Evolutionary conservation across 1,140 invertebrate species (phyloP), one percentile per base, ranked within the genome.

Genomic region (Hylyphantes graminicola): DNA sequence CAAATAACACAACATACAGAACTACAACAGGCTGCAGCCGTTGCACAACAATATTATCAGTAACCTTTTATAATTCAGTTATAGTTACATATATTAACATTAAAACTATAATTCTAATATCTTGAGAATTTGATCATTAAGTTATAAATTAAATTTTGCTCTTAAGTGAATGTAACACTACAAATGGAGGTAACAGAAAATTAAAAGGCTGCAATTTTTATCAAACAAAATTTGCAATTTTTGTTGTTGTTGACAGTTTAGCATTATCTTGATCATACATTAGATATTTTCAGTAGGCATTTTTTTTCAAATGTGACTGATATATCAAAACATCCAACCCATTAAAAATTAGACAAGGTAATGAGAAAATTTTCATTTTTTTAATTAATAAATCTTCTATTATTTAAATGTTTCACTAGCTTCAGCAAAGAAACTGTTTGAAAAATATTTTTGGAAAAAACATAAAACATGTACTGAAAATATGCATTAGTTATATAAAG

Each of bases 1-100:
- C 79, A 81, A 81, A 81, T 59, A 81, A 81, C 68, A 81, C 78
- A 80, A 80, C 78, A 80, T 73, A 81, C 21, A 81, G 19, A 63
- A 81, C 68, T 81, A 81, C 68, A 81, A 81, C 79, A 81, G 79
- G 54, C 68, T 81, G 68, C 65, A 54, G 68, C 79, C 73, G 79
- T 81, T 73, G 79, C 59, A 81, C 79, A 81, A 81, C 79, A 81
- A 81, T n/a, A n/a, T 81, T 55, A 80, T 55, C 61, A 48, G 54
- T 61, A 80, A 80, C 11, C 61, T 15, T 35, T 67, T 70, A 12
- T 50, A 12, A 70, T 70, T 35, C 67, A 80, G 64, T 57, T 80
- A 64, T 17, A 77, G 48, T 70, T 11, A 81, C 76, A 76, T 65
- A 63, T 13, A 78, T 67, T 81, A 81, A 73, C 55, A 67, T 63